Conservation (phyloP, 2,113 vertebrate species). For the Lophochroa leadbeateri region DNA sequence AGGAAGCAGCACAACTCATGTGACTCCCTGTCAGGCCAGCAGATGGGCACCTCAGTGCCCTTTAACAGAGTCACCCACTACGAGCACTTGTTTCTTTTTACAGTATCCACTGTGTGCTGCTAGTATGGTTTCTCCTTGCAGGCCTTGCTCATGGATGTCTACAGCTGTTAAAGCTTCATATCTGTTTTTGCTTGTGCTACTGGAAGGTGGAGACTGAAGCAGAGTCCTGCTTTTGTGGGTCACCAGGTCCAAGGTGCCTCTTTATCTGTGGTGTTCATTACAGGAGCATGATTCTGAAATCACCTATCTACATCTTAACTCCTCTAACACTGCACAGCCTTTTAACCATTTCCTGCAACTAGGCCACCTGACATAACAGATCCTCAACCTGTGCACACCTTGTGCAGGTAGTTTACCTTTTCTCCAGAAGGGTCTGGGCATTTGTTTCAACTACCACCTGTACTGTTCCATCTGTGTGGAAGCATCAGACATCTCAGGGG, state of each 20-base stretch:
- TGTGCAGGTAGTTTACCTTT: neutral
- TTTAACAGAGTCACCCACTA: neutral
- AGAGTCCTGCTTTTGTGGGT: neutral
- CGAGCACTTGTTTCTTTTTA: neutral
- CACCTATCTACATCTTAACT: neutral
- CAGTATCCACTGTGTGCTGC: neutral
- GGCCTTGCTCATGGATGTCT: neutral
- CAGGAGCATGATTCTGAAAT: neutral
- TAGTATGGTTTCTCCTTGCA: neutral
- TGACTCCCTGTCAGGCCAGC: neutral
- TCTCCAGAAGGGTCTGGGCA: neutral
- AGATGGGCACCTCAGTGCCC: neutral
- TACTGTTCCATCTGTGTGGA: neutral
- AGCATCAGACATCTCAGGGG: neutral
- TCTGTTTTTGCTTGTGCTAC: neutral
- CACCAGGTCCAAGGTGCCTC: neutral
- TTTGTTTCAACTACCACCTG: neutral
- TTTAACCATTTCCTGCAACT: neutral
- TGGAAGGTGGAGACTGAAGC: neutral
- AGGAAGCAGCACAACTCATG: neutral
- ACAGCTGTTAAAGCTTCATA: neutral
- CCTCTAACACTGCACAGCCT: neutral
- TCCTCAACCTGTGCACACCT: neutral
- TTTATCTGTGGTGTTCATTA: neutral
- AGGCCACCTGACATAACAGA: neutral